These are phyloP conservation scores for Vanacampus margaritifer DNA, from an alignment of 2,113 vertebrate genomes.

Conservation along the genomic window DNA sequence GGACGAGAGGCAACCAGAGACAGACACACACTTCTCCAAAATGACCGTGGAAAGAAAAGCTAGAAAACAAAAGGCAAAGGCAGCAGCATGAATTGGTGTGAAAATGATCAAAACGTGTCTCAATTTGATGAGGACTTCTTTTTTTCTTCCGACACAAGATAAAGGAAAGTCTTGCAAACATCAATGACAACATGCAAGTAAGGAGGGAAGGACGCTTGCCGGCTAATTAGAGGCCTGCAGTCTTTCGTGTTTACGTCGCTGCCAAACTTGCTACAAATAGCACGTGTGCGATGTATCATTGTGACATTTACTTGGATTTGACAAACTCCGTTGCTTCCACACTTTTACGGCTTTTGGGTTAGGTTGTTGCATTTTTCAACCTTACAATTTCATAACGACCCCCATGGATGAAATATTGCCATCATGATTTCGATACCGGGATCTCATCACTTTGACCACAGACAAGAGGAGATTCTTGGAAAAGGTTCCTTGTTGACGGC, in stretches of 20 bases:
- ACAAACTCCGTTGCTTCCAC: neutral
- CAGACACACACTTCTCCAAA: neutral
- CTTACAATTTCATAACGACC: no score
- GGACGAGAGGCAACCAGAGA: neutral
- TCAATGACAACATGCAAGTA: neutral
- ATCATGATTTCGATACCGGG: no score
- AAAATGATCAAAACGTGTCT: neutral
- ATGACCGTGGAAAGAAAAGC: neutral
- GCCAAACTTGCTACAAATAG: slow-evolving; percentile 8
- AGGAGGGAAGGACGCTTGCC: slow-evolving; percentile 20
- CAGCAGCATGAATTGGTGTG: neutral
- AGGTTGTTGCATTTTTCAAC: no score
- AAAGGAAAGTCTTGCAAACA: slow-evolving; percentile 3
- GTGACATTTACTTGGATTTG: slow-evolving; percentile 8
- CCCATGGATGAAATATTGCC: no score
- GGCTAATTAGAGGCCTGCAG: slow-evolving; percentile 29
- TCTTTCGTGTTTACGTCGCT: slow-evolving; percentile 31
- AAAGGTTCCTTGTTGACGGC: no score
- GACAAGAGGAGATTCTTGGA: no score
- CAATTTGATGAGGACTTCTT: neutral
- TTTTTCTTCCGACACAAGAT: neutral
- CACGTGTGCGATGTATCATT: slow-evolving; percentile 14
- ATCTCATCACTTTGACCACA: no score
- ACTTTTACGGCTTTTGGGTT: neutral
- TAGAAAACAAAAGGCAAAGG: neutral